A percentile compares a stretch with the other conserved stretches of the same genome.
These are phyloP conservation scores for Holocentrus rufus DNA, from an alignment of 2,797 vertebrate species.

Conservation along the genomic window DNA sequence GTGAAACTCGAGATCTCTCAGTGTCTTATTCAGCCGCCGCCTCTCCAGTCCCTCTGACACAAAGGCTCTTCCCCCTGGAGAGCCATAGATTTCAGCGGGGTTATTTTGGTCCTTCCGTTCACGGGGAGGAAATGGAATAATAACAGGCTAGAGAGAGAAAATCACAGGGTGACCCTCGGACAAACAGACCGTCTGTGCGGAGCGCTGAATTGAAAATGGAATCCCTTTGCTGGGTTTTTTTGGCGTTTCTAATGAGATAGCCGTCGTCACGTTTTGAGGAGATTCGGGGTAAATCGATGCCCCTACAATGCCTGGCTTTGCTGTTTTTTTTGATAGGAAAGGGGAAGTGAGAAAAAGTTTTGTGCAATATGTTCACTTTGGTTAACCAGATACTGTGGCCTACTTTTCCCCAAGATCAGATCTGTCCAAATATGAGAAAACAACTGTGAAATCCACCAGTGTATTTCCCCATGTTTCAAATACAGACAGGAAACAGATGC, in stretches of 20 bases:
- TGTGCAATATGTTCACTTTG: slow-evolving; percentile 4
- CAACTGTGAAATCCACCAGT: slow-evolving; percentile 38
- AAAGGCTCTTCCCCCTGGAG: slow-evolving; percentile 76
- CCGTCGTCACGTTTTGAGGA: slow-evolving; percentile 29
- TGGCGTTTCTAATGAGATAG: slow-evolving; percentile 30
- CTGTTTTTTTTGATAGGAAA: slow-evolving; percentile 13
- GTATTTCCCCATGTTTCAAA: slow-evolving; percentile 48
- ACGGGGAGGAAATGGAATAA: slow-evolving; percentile 82
- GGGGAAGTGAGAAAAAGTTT: slow-evolving; percentile 11
- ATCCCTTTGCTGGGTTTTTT: slow-evolving; percentile 31
- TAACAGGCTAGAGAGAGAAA: slow-evolving; percentile 73
- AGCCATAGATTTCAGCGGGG: slow-evolving; percentile 77
- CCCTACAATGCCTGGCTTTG: slow-evolving; percentile 5
- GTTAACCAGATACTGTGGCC: slow-evolving; percentile 23
- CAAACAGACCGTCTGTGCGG: slow-evolving; percentile 34
- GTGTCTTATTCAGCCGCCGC: slow-evolving; percentile 63
- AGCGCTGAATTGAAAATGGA: slow-evolving; percentile 27
- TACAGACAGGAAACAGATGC: slow-evolving; percentile 60
- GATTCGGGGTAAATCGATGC: slow-evolving; percentile 7
- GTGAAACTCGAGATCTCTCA: slow-evolving; percentile 67
- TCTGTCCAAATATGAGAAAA: slow-evolving; percentile 40
- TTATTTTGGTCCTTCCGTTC: slow-evolving; percentile 82
- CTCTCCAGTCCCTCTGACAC: slow-evolving; percentile 73
- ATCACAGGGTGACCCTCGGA: slow-evolving; percentile 66
- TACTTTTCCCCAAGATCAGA: slow-evolving; percentile 40